phyloP scores from a whole-genome alignment of 1,140 invertebrate species.

The Drosophila aff. region DNA sequence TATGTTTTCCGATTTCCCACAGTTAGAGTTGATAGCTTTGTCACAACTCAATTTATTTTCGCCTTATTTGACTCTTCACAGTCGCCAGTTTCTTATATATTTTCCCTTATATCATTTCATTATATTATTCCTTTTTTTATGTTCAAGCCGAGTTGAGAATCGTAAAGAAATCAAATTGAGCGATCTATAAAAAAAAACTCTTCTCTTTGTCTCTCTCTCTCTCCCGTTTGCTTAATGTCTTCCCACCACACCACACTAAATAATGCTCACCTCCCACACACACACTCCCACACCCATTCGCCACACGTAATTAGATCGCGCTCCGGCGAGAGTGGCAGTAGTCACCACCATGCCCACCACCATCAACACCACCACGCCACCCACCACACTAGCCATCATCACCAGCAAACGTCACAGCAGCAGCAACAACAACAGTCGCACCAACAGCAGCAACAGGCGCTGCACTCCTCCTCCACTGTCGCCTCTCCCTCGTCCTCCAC shows the following conservation, averaged over 20 bases:
- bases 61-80: neutral
- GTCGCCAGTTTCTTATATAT: neutral
- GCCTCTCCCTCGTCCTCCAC: conserved; percentile 22
- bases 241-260: conserved; percentile 35
- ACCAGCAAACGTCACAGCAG: conserved; percentile 43
- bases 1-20: neutral
- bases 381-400: conserved; percentile 53
- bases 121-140: neutral
- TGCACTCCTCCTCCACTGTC: conserved; percentile 35
- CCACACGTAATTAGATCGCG: conserved; percentile 73
- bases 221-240: conserved; percentile 71
- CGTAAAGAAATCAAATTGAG: conserved; percentile 5
- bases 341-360: conserved; percentile 69
- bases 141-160: neutral
- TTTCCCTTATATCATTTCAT: neutral
- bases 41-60: neutral
- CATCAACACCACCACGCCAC: conserved; percentile 54
- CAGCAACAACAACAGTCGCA: conserved; percentile 34
- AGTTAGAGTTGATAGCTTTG: neutral
- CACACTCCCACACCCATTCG: conserved; percentile 1
- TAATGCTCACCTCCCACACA: conserved; percentile 5
- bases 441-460: conserved; percentile 52
- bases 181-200: conserved; percentile 41
- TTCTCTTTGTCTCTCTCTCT: conserved; percentile 50
- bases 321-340: conserved; percentile 80